Evolutionary conservation across 2,888 invertebrate genomes (phyloP), one percentile per base, ranked within the genome.

Genomic region (Oeneis ivallda): DNA sequence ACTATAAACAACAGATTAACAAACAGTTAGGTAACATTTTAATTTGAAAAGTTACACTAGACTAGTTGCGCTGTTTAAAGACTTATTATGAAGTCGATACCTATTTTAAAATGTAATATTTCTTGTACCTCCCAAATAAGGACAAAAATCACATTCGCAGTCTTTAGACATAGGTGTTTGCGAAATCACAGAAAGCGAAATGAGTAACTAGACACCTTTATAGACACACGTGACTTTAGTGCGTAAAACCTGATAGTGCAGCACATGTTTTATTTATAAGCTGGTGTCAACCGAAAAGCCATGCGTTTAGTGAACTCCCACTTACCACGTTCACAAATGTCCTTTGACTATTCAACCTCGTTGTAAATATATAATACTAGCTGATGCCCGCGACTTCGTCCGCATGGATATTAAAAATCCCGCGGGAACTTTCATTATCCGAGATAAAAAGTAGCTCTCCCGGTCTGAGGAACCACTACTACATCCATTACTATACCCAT

Each of bases 161-260:
- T 57, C 43, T 32, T n/a, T 17, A 15, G 15, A 32, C 45, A 11
- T 8, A 4, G 58, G 11, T 17, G 45, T 47, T 58, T 58, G 47
- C 58, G 58, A 58, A 58, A 58, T 45, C n/a, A 7, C 47, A 58
- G 58, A 58, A 58, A 58, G 58, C 26, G 58, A 58, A 58, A 45
- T 47, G 58, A 45, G 58, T 58, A 45, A 45, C 45, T 11, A 47
- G 34, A 39, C 54, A 39, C 10, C 1, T 26, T 4, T 26, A 26
- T 26, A 26, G 26, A 56, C 56, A 10, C 15, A 15, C 41, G 32
- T 32, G 34, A 58, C 34, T 45, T 32, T 47, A 45, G 34, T 45
- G 58, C 45, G 45, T 45, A 45, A 15, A 45, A 58, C 58, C 45
- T 32, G 45, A 58, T 58, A 32, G n/a, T 15, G 8, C 0, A 26